phyloP scores from a whole-genome alignment of 2,888 invertebrate species.

The Acanthosepion lycidas region DNA sequence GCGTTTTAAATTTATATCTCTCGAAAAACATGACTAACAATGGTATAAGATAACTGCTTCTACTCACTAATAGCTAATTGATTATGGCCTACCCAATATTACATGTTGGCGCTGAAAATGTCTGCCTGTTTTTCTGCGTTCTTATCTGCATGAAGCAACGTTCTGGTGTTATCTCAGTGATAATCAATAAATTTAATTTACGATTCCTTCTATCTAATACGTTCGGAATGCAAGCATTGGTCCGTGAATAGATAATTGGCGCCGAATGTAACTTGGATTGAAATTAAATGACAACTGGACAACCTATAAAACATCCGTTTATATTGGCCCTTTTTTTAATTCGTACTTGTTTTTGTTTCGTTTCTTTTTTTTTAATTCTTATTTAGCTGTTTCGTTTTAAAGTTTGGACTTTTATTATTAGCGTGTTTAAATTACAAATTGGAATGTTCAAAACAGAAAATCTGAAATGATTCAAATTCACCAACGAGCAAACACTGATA shows the following conservation, averaged over 20 bases:
- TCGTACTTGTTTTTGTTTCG: too few species aligned
- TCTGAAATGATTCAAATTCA: too few species aligned
- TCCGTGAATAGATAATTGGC: background rate
- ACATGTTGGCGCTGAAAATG: background rate
- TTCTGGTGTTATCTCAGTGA: background rate
- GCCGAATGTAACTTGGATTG: background rate
- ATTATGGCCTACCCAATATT: background rate
- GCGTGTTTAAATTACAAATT: too few species aligned
- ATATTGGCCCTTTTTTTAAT: too few species aligned
- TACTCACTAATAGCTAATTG: background rate
- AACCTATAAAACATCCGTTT: background rate
- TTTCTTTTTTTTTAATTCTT: too few species aligned
- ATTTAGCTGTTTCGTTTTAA: too few species aligned
- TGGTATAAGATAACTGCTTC: background rate
- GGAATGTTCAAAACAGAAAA: too few species aligned
- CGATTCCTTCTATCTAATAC: background rate
- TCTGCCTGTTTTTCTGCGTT: background rate
- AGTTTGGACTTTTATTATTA: too few species aligned
- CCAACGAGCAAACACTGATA: too few species aligned
- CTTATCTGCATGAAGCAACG: background rate
- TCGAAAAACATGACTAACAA: background rate
- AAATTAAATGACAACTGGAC: background rate
- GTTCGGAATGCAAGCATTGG: background rate
- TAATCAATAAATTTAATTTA: background rate
- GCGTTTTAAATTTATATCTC: background rate